These are phyloP conservation scores for Temnothorax ravouxi DNA, from an alignment of 2,888 invertebrate species.

Conservation along the genomic window DNA sequence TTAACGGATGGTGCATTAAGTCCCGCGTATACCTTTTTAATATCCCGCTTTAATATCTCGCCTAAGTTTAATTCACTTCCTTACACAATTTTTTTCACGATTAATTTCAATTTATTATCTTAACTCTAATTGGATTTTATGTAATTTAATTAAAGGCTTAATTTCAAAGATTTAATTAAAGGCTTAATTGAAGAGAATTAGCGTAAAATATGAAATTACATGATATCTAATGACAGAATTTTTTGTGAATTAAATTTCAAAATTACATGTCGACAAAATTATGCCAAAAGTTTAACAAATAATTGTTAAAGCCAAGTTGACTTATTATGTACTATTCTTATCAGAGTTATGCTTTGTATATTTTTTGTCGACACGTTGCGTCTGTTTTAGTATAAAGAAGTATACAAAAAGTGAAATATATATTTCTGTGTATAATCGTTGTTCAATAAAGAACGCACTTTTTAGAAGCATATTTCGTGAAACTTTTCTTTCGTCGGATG, in stretches of 20 bases:
- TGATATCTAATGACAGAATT: not conserved
- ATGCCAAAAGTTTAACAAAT: not conserved
- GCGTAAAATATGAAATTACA: not conserved
- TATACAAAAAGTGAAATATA: not conserved
- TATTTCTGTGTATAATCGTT: not conserved
- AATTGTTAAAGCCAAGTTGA: not conserved
- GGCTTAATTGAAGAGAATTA: not conserved
- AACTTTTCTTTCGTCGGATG: conserved; percentile 28
- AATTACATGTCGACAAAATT: not conserved
- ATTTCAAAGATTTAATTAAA: not conserved
- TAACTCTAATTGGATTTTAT: not conserved
- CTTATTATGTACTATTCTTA: not conserved
- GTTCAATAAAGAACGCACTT: not conserved
- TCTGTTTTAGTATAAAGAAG: not conserved
- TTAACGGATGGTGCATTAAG: not conserved
- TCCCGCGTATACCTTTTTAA: not conserved
- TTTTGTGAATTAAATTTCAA: not conserved
- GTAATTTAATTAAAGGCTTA: conserved; percentile 16
- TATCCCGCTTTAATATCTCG: not conserved
- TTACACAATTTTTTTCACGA: not conserved
- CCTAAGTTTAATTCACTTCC: not conserved
- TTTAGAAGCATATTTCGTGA: conserved; percentile 19
- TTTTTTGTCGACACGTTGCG: not conserved
- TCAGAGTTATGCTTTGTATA: not conserved
- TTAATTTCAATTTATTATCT: not conserved